These are phyloP conservation scores for Schizothorax lantsangensis DNA, from an alignment of 2,797 vertebrate species.

Conservation along the genomic window DNA sequence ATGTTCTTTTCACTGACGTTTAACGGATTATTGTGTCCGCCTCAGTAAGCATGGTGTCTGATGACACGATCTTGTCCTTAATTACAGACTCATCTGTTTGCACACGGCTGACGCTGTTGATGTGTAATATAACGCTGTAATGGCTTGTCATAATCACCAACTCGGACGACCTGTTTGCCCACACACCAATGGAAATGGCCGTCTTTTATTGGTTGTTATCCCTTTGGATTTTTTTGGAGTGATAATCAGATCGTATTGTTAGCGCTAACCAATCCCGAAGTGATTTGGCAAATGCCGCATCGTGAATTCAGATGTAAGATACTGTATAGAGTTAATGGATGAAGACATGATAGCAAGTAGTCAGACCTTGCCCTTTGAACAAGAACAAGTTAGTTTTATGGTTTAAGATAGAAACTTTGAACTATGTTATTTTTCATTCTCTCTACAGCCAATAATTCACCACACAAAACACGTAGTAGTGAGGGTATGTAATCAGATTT, in stretches of 20 bases:
- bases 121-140: conserved; percentile 70
- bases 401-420: neutral
- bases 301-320: neutral
- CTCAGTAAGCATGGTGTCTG: conserved; percentile 42
- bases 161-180: conserved; percentile 67
- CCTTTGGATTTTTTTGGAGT: conserved; percentile 28
- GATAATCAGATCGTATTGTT: conserved; percentile 51
- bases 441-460: neutral
- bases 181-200: conserved; percentile 47
- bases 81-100: conserved; percentile 74
- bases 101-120: conserved; percentile 67
- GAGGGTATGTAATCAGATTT: no score
- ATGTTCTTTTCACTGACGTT: conserved; percentile 31
- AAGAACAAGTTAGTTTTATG: neutral
- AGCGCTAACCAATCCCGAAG: conserved; percentile 52
- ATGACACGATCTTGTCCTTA: conserved; percentile 57
- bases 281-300: conserved; percentile 24
- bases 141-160: conserved; percentile 72
- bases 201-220: conserved; percentile 45
- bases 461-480: neutral
- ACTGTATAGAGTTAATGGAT: neutral
- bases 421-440: neutral
- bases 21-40: conserved; percentile 16
- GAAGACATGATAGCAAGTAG: neutral
- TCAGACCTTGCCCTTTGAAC: neutral